Evolutionary conservation across 2,113 vertebrate genomes (phyloP).

Genomic region (Ageneiosus marmoratus): DNA sequence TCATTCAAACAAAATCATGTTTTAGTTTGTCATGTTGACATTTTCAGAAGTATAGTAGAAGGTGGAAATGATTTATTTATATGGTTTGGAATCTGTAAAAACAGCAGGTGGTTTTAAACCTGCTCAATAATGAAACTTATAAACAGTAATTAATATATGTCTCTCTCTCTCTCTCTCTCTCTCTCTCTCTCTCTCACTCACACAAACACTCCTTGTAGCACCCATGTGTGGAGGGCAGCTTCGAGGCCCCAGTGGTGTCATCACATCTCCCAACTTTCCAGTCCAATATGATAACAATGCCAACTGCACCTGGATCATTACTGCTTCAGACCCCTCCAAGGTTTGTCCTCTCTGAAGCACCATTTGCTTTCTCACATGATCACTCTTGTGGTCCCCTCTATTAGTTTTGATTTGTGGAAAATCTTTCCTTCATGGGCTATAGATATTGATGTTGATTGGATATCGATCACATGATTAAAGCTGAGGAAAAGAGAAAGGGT

Average conservation of each 20-base stretch:
- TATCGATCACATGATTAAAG: not conserved
- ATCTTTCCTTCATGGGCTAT: not conserved
- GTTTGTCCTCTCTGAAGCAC: constrained; percentile 64
- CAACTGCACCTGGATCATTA: constrained; percentile 98
- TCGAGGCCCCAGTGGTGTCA: constrained; percentile 86
- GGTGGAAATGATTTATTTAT: not conserved
- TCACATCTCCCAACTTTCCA: constrained; percentile 96
- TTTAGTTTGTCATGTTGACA: not conserved
- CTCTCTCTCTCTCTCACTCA: constrained; percentile 25
- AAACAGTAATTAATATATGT: too few species aligned
- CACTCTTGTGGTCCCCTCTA: not conserved
- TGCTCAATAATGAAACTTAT: not conserved
- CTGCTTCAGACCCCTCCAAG: constrained; percentile 87
- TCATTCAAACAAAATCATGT: not conserved
- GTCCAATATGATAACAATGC: constrained; percentile 98
- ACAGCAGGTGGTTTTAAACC: not conserved
- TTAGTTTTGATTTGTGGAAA: not conserved
- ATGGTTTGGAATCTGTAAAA: not conserved
- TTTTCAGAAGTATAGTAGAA: not conserved
- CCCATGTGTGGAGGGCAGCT: constrained; percentile 92
- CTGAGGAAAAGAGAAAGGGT: constrained; percentile 52
- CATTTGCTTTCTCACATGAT: not conserved
- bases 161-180: not conserved
- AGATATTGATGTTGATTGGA: constrained; percentile 2
- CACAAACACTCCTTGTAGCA: constrained; percentile 74